These are phyloP conservation scores for Cossypha polioptera DNA, from an alignment of 2,797 vertebrate species.

Conservation along the genomic window DNA sequence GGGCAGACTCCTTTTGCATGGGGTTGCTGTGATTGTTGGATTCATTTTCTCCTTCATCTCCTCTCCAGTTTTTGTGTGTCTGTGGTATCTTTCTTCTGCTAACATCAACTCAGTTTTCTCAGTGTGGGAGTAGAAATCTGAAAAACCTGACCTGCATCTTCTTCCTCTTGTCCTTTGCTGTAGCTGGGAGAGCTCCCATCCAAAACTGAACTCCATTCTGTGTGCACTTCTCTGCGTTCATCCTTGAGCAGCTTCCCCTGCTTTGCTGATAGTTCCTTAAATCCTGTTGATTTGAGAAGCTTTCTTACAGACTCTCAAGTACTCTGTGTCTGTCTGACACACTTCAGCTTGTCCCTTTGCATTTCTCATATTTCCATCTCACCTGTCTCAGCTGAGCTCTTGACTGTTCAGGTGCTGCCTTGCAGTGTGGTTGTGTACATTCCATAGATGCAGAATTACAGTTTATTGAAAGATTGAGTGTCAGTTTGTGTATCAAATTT, in stretches of 20 bases:
- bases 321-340: neutral
- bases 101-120: neutral
- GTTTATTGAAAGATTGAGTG: neutral
- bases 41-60: accelerated
- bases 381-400: neutral
- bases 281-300: neutral
- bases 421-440: neutral
- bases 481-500: neutral
- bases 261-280: neutral
- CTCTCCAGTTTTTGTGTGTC: neutral
- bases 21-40: neutral
- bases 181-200: neutral
- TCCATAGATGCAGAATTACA: neutral
- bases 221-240: accelerated
- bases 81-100: neutral
- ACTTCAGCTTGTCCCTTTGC: neutral
- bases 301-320: neutral
- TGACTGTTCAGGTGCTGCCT: neutral
- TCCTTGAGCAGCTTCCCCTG: neutral
- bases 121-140: neutral
- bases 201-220: neutral
- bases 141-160: neutral
- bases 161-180: neutral
- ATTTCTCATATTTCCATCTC: neutral
- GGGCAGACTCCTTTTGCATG: neutral